phyloP scores from a whole-genome alignment of 53 echinoderm and acorn worm species.

The Mesocentrotus franciscanus region DNA sequence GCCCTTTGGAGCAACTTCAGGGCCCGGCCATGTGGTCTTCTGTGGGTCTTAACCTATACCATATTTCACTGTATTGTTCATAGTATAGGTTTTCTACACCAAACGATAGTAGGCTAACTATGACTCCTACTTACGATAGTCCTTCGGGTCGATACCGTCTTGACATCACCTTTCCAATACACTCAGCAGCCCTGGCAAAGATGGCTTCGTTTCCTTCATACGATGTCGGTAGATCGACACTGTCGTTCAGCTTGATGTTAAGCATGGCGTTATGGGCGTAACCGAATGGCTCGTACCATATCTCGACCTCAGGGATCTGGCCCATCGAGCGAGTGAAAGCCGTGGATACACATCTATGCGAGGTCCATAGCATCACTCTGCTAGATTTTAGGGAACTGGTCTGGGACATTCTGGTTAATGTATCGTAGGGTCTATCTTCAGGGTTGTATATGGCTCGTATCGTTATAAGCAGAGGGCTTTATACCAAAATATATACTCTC shows the following conservation, averaged over 20 bases:
- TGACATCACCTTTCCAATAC: neutral
- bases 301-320: neutral
- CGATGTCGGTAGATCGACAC: neutral
- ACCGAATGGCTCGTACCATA: neutral
- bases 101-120: too few relatives aligned
- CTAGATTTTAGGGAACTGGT: neutral
- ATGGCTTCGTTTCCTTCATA: neutral
- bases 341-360: slow-evolving; percentile 2
- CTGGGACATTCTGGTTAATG: neutral
- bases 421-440: too few relatives aligned
- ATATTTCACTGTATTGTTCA: too few relatives aligned
- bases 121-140: neutral
- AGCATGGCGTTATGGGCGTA: neutral
- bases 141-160: neutral
- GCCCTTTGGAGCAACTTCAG: too few relatives aligned
- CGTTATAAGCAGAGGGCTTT: too few relatives aligned
- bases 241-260: neutral
- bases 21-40: too few relatives aligned
- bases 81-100: too few relatives aligned
- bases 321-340: slow-evolving; percentile 21
- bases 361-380: neutral
- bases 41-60: too few relatives aligned
- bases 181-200: neutral
- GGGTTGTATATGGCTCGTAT: too few relatives aligned
- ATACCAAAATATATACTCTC: too few relatives aligned